These are phyloP conservation scores for Pipistrellus pipistrellus DNA, from an alignment of 2,797 vertebrate species.

Conservation along the genomic window DNA sequence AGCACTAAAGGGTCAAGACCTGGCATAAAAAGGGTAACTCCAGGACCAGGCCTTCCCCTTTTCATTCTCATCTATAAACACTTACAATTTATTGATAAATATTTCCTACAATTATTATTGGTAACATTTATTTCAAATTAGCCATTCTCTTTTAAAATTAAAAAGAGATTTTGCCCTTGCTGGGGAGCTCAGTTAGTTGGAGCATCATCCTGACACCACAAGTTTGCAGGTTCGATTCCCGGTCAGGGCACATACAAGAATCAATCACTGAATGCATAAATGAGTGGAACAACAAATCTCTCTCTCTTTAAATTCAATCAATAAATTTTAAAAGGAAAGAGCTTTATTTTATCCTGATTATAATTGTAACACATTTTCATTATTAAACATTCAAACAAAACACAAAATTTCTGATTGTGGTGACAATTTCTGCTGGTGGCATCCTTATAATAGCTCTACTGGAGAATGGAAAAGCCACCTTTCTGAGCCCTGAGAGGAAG, in stretches of 20 bases:
- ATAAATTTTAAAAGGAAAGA: neutral
- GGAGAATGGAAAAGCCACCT: neutral
- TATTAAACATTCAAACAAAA: neutral
- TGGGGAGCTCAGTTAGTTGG: neutral
- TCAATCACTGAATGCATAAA: neutral
- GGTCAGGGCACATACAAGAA: neutral
- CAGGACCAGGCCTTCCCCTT: neutral
- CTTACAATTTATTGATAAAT: neutral
- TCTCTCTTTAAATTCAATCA: neutral
- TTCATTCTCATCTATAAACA: neutral
- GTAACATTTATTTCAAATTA: neutral
- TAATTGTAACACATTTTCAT: neutral
- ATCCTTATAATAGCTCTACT: neutral
- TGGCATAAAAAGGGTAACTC: neutral
- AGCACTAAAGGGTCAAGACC: too few relatives aligned
- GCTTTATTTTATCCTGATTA: neutral
- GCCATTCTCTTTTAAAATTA: neutral
- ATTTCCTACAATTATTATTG: neutral
- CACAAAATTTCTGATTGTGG: neutral
- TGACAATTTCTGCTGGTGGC: neutral
- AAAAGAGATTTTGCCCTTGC: neutral
- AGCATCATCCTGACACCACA: neutral
- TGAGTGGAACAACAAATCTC: neutral
- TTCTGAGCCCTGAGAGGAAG: accelerated
- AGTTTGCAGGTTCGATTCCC: neutral